These are phyloP conservation scores for Sciurus niger DNA, from an alignment of 2,113 vertebrate species.

Conservation along the genomic window DNA sequence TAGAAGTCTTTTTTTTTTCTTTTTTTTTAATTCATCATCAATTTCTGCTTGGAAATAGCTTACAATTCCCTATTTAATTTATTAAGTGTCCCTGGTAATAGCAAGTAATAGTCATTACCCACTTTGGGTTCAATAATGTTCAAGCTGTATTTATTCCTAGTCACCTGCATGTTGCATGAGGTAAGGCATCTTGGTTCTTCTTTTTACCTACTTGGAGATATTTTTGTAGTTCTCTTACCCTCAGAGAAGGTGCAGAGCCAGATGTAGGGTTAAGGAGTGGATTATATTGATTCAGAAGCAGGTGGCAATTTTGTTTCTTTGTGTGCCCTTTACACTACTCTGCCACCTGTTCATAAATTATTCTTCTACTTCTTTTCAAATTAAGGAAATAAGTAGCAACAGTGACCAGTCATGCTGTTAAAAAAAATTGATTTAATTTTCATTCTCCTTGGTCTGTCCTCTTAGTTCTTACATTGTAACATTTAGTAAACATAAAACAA, in stretches of 20 bases:
- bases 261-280: not conserved
- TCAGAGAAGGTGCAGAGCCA: not conserved
- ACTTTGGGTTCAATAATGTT: conserved; percentile 39
- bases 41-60: not conserved
- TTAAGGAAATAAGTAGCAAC: not conserved
- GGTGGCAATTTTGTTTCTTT: conserved; percentile 14
- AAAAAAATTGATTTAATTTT: conserved; percentile 31
- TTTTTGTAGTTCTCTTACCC: conserved; percentile 46
- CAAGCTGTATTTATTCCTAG: conserved; percentile 52
- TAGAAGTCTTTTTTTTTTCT: not conserved
- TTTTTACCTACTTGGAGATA: conserved; percentile 40
- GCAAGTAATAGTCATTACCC: not conserved
- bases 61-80: conserved; percentile 13
- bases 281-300: not conserved
- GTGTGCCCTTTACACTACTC: not conserved
- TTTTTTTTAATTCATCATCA: conserved; percentile 24
- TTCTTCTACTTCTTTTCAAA: conserved; percentile 24
- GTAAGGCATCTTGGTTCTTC: not conserved
- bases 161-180: not conserved
- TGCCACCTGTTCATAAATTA: conserved; percentile 7
- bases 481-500: conserved; percentile 59
- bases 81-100: conserved; percentile 37
- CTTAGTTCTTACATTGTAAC: conserved; percentile 42
- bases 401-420: not conserved
- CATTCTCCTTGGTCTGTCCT: not conserved